Conservation (phyloP, 2,888 invertebrate species). For the Aelia acuminata region DNA sequence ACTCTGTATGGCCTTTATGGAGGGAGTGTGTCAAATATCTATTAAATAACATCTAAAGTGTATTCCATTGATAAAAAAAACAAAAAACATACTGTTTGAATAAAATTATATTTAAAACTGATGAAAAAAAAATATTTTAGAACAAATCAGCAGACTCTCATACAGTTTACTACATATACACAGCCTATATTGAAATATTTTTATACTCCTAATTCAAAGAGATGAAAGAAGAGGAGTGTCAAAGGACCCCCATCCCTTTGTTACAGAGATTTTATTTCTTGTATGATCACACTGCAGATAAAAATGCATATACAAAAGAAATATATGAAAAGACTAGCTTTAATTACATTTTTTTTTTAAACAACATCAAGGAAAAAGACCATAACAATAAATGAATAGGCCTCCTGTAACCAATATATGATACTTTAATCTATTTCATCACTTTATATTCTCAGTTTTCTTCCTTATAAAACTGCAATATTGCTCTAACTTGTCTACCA, state of each 20-base stretch:
- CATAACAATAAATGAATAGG: slow-evolving; percentile 46
- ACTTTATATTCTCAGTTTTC: slow-evolving; percentile 43
- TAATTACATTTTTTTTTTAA: slow-evolving; percentile 1
- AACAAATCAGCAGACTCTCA: slow-evolving; percentile 35
- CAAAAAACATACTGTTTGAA: background rate
- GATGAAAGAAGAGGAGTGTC: slow-evolving; percentile 14
- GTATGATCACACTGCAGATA: slow-evolving; percentile 37
- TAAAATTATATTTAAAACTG: background rate
- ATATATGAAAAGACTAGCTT: slow-evolving; percentile 37
- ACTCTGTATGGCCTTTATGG: slow-evolving; percentile 52
- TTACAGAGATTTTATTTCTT: slow-evolving; percentile 21
- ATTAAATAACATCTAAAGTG: slow-evolving; percentile 33
- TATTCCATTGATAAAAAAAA: background rate
- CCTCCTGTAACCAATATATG: slow-evolving; percentile 45
- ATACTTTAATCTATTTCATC: slow-evolving; percentile 47
- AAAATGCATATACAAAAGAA: slow-evolving; percentile 42
- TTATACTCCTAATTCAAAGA: slow-evolving; percentile 36
- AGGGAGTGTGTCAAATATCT: slow-evolving; percentile 55
- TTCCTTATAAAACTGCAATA: slow-evolving; percentile 52
- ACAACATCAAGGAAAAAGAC: slow-evolving; percentile 29
- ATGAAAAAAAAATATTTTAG: background rate
- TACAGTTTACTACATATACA: slow-evolving; percentile 56
- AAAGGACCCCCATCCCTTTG: background rate
- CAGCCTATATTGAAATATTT: slow-evolving; percentile 56
- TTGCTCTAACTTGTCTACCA: slow-evolving; percentile 62